These are phyloP conservation scores for Mya arenaria DNA, from an alignment of 1,140 invertebrate genomes.

Conservation along the genomic window DNA sequence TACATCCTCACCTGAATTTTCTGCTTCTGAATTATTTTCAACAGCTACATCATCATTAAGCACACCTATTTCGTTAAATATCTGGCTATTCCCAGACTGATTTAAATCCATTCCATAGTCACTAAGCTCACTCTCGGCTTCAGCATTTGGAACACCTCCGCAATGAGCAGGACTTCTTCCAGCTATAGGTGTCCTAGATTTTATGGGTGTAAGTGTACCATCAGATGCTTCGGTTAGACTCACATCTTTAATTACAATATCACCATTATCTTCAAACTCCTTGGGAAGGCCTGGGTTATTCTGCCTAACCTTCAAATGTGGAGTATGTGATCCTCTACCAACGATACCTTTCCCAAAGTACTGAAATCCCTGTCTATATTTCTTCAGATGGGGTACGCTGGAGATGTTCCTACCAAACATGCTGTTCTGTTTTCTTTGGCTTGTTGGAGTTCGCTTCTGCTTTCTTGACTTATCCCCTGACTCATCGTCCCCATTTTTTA, in stretches of 20 bases:
- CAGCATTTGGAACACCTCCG: conserved; percentile 24
- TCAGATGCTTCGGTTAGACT: conserved; percentile 64
- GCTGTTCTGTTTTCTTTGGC: background rate
- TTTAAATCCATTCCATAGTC: conserved; percentile 39
- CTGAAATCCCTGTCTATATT: conserved; percentile 43
- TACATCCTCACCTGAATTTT: no score
- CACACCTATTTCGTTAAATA: conserved; percentile 48
- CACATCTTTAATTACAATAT: conserved; percentile 65
- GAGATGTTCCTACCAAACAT: conserved; percentile 20
- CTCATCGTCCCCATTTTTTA: no score
- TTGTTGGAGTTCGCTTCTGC: no score
- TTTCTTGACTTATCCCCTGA: no score
- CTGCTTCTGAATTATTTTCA: no score
- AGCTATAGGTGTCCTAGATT: conserved; percentile 62
- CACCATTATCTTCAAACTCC: conserved; percentile 59
- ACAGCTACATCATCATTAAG: no score
- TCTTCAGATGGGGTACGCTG: conserved; percentile 40
- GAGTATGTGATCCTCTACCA: conserved; percentile 25
- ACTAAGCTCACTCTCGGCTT: conserved; percentile 22
- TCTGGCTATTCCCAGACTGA: conserved; percentile 48
- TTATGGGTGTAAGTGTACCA: conserved; percentile 58
- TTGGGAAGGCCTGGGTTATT: conserved; percentile 45
- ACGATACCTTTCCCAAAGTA: conserved; percentile 49
- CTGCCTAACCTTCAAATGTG: conserved; percentile 28
- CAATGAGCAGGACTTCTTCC: conserved; percentile 61